Evolutionary conservation across 1,140 invertebrate genomes (phyloP).

Genomic region (Tachypleus tridentatus): DNA sequence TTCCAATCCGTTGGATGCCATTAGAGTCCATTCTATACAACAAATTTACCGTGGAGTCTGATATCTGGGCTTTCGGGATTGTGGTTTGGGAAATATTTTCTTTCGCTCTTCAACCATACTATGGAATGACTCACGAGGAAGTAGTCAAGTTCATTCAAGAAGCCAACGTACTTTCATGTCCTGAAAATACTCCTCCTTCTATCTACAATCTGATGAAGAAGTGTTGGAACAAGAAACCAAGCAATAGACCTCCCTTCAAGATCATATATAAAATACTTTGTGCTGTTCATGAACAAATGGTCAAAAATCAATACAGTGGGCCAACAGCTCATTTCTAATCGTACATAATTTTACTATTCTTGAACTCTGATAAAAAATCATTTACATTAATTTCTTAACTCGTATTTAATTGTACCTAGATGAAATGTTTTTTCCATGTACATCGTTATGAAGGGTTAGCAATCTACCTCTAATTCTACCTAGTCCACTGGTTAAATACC

Average conservation of each 20-base stretch:
- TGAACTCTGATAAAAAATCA: no score
- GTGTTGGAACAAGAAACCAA: slow-evolving; percentile 80
- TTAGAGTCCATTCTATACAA: slow-evolving; percentile 85
- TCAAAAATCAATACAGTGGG: no score
- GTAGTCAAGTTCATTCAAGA: slow-evolving; percentile 86
- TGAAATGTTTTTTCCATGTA: no score
- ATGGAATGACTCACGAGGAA: slow-evolving; percentile 88
- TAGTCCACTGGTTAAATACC: no score
- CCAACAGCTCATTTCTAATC: no score
- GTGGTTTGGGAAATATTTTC: slow-evolving; percentile 91
- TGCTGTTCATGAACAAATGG: no score
- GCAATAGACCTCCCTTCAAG: slow-evolving; percentile 59
- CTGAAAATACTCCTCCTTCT: slow-evolving; percentile 74
- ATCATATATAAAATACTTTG: slow-evolving; percentile 14
- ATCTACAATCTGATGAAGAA: slow-evolving; percentile 84
- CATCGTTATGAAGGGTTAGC: no score
- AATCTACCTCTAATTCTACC: no score
- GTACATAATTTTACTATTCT: no score
- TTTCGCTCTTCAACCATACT: slow-evolving; percentile 79
- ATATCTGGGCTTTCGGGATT: slow-evolving; percentile 89
- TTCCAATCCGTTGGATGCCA: slow-evolving; percentile 90
- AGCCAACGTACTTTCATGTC: slow-evolving; percentile 70
- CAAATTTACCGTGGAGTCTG: slow-evolving; percentile 86
- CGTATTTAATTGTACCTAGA: no score
- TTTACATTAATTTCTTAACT: no score